Conservation (phyloP, 2,888 invertebrate genomes). For the Tholera decimalis region DNA sequence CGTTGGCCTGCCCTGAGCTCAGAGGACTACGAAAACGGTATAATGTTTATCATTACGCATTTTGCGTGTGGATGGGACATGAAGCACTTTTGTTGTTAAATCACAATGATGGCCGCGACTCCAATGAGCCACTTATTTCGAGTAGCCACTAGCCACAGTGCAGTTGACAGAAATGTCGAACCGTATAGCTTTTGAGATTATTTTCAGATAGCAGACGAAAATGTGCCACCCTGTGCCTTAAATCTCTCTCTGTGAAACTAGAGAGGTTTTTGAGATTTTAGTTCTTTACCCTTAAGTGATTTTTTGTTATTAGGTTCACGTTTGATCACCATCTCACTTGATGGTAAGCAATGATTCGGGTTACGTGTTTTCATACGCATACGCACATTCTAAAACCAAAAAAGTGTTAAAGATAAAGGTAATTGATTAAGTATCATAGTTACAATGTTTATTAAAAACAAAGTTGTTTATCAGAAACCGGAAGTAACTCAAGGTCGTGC, state of each 20-base stretch:
- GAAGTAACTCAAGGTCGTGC: conserved; percentile 5
- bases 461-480: background rate
- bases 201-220: no score
- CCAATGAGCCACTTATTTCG: conserved; percentile 58
- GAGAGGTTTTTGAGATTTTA: no score
- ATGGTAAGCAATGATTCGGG: no score
- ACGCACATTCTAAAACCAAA: no score
- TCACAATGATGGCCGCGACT: conserved; percentile 50
- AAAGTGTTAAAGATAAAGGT: background rate
- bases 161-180: background rate
- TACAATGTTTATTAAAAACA: background rate
- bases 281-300: no score
- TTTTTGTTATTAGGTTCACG: no score
- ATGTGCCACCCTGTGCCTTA: no score
- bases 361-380: no score
- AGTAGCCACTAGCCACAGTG: conserved; percentile 36
- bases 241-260: no score
- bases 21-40: conserved; percentile 52
- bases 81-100: conserved; percentile 61
- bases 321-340: no score
- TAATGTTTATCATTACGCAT: conserved; percentile 51
- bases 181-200: background rate
- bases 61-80: conserved; percentile 47
- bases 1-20: conserved; percentile 27
- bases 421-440: background rate